Conservation (phyloP, 2,113 vertebrate species). For the Jaculus jaculus region DNA sequence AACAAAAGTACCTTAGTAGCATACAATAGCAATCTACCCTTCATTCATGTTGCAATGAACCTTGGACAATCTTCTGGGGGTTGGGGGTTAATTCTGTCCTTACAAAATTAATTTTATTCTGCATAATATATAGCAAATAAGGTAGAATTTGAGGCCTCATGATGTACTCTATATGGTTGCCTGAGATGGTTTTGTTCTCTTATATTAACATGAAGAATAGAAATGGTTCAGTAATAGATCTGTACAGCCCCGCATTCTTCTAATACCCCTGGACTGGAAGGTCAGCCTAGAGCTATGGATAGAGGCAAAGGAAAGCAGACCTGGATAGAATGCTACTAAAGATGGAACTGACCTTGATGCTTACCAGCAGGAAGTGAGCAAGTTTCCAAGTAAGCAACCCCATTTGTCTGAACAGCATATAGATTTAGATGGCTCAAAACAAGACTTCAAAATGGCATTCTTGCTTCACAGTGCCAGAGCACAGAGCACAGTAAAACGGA, state of each 20-base stretch:
- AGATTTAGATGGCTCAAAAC: neutral
- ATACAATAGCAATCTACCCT: neutral
- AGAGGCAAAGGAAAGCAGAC: neutral
- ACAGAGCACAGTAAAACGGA: constrained; percentile 3
- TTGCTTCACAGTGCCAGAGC: neutral
- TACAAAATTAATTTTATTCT: neutral
- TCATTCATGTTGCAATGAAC: neutral
- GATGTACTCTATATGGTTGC: neutral
- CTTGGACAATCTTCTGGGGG: neutral
- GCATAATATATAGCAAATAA: neutral
- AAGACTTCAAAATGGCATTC: constrained; percentile 28
- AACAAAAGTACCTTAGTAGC: neutral
- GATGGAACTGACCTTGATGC: neutral
- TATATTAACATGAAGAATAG: neutral
- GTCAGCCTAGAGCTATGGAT: neutral
- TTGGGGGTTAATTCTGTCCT: neutral
- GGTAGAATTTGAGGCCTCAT: neutral
- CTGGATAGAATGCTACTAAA: neutral
- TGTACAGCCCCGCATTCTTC: neutral
- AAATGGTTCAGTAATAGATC: neutral
- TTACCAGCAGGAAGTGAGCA: neutral
- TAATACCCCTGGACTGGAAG: neutral
- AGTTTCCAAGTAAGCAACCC: neutral
- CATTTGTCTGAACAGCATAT: neutral
- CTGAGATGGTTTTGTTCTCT: neutral